Conservation (phyloP, 2,888 invertebrate genomes). For the Gisinianus flammeolus region DNA sequence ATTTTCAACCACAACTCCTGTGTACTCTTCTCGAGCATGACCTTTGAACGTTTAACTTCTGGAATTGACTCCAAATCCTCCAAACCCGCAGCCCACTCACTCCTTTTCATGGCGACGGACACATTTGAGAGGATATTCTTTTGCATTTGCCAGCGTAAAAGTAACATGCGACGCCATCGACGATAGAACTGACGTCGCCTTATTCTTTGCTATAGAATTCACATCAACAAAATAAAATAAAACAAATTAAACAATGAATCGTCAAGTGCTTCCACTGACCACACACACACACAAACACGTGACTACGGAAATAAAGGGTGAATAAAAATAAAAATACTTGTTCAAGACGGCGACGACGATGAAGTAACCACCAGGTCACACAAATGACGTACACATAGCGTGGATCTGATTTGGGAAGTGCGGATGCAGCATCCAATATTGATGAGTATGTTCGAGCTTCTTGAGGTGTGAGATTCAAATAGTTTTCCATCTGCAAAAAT, state of each 20-base stretch:
- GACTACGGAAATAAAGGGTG: background rate
- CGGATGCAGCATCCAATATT: constrained; percentile 50
- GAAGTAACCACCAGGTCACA: constrained; percentile 55
- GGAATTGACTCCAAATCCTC: no score
- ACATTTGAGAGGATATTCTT: constrained; percentile 40
- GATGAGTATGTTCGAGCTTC: constrained; percentile 50
- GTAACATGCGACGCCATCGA: constrained; percentile 47
- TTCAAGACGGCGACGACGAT: constrained; percentile 49
- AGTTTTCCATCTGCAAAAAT: constrained; percentile 30
- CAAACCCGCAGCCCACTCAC: constrained; percentile 36
- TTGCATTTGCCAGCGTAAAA: constrained; percentile 48
- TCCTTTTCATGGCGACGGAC: constrained; percentile 33
- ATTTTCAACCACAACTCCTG: constrained; percentile 50
- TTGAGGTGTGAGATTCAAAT: constrained; percentile 42
- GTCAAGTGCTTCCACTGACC: no score
- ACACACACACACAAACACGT: no score
- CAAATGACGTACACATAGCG: constrained; percentile 51
- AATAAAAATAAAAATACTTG: constrained; percentile 15
- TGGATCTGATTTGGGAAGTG: constrained; percentile 53
- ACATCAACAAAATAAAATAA: background rate
- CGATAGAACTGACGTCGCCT: constrained; percentile 52
- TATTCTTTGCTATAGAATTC: constrained; percentile 38
- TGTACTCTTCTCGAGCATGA: constrained; percentile 32
- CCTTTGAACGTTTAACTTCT: constrained; percentile 6
- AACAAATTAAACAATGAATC: background rate